Evolutionary conservation across 2,113 vertebrate species (phyloP).

Genomic region (Oryzias woworae): DNA sequence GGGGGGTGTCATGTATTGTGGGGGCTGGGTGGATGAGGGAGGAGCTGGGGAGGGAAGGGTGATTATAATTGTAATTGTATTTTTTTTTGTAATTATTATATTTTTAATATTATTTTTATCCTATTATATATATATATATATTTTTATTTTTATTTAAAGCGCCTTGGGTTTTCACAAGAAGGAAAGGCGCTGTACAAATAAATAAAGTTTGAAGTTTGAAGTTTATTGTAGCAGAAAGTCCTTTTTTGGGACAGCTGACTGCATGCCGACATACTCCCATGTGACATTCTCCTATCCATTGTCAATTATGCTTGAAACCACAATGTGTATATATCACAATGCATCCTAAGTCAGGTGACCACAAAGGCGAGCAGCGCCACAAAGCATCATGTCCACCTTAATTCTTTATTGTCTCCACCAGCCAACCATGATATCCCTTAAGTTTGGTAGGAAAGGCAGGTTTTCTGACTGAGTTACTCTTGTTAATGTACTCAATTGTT

Average conservation of each 20-base stretch:
- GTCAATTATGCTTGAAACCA: constrained; percentile 53
- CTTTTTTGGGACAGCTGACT: constrained; percentile 14
- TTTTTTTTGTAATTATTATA: too few relatives aligned
- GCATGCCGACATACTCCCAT: constrained; percentile 37
- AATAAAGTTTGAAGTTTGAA: too few relatives aligned
- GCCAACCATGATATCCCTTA: constrained; percentile 51
- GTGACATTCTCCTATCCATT: constrained; percentile 52
- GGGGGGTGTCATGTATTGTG: too few relatives aligned
- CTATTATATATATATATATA: too few relatives aligned
- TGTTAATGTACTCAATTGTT: constrained; percentile 62
- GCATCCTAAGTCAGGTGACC: constrained; percentile 47
- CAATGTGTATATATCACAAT: constrained; percentile 62
- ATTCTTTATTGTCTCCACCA: constrained; percentile 51
- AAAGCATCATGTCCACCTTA: constrained; percentile 37
- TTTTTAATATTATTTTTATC: too few relatives aligned
- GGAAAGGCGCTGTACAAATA: too few relatives aligned
- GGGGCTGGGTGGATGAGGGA: too few relatives aligned
- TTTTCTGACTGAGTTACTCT: constrained; percentile 45
- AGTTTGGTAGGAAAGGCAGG: constrained; percentile 46
- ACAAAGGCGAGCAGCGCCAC: constrained; percentile 56
- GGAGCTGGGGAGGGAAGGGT: too few relatives aligned
- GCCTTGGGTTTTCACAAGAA: too few relatives aligned
- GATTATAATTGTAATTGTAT: too few relatives aligned
- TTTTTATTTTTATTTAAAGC: too few relatives aligned
- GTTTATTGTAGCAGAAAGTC: constrained; percentile 39